These are phyloP conservation scores for Anthrax anthrax DNA, from an alignment of 2,888 invertebrate species.

Conservation along the genomic window DNA sequence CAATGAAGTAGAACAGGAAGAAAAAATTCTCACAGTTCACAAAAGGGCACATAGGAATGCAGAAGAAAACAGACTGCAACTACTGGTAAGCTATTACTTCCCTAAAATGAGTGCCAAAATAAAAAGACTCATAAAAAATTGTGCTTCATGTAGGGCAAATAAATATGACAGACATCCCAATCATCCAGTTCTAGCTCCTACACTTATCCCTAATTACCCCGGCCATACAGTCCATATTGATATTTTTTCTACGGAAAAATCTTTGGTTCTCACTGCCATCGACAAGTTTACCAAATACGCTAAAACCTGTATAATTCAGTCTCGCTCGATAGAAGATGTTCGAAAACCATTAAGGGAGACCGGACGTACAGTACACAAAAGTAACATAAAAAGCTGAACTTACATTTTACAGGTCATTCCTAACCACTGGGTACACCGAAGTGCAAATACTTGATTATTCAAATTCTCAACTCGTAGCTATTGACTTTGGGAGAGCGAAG, in stretches of 20 bases:
- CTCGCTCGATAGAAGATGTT: neutral
- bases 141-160: neutral
- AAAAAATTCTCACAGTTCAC: neutral
- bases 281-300: neutral
- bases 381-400: neutral
- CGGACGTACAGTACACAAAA: neutral
- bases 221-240: conserved; percentile 4
- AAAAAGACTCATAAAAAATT: neutral
- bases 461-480: conserved; percentile 7
- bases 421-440: neutral
- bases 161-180: neutral
- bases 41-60: conserved; percentile 1
- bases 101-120: neutral
- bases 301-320: neutral
- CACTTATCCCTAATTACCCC: neutral
- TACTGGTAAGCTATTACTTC: neutral
- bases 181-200: neutral
- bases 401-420: neutral
- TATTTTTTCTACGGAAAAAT: neutral
- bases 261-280: neutral
- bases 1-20: neutral
- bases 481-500: conserved; percentile 5
- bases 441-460: conserved; percentile 9
- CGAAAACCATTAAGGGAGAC: neutral
- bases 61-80: neutral